Conservation (phyloP, 2,888 invertebrate species). For the Andricus quercusramuli region DNA sequence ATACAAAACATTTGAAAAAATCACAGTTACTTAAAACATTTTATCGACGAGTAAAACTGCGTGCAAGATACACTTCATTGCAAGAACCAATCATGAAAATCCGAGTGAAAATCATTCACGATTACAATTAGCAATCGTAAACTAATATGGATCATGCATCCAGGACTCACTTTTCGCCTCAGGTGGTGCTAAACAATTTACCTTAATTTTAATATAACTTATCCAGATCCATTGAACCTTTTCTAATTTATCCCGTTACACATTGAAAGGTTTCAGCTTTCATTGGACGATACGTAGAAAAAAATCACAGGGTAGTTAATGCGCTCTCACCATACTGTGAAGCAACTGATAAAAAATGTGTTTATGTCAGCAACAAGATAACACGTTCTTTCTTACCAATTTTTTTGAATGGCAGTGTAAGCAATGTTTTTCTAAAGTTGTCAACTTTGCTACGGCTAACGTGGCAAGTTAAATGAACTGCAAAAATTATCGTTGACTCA, state of each 20-base stretch:
- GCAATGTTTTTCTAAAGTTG: background rate
- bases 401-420: constrained; percentile 18
- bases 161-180: constrained; percentile 6
- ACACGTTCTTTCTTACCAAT: background rate
- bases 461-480: background rate
- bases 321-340: background rate
- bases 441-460: no score
- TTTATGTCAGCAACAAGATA: constrained; percentile 12
- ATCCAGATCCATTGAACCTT: constrained; percentile 26
- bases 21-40: constrained; percentile 76
- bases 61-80: background rate
- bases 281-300: constrained; percentile 19
- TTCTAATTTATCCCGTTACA: constrained; percentile 16
- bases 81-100: background rate
- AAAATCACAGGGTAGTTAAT: constrained; percentile 24
- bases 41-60: constrained; percentile 47
- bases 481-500: constrained; percentile 12
- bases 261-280: constrained; percentile 13
- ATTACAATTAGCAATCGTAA: background rate
- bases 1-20: constrained; percentile 75
- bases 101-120: background rate
- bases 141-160: constrained; percentile 14
- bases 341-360: constrained; percentile 23
- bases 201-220: constrained; percentile 12
- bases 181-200: constrained; percentile 21